Conservation (phyloP, 1,140 invertebrate species). For the Drosophila obscura region DNA sequence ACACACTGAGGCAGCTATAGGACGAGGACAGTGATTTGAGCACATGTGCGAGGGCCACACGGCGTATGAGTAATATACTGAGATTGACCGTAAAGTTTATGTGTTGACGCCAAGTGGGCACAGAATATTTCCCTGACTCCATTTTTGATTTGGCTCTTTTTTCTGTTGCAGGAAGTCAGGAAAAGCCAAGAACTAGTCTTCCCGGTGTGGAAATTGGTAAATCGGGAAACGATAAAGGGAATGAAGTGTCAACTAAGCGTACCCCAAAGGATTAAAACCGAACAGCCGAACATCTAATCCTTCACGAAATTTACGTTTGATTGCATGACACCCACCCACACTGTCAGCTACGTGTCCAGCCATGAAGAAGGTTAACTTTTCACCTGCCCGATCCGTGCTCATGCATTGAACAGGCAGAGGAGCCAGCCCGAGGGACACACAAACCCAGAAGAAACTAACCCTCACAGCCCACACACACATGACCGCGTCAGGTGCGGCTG, state of each 20-base stretch:
- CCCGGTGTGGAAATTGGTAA: conserved; percentile 30
- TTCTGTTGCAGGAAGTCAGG: not conserved
- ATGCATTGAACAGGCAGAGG: conserved; percentile 47
- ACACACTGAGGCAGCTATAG: conserved; percentile 4
- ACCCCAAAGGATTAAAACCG: no score
- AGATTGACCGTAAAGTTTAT: conserved; percentile 39
- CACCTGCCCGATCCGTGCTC: conserved; percentile 29
- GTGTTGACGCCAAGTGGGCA: not conserved
- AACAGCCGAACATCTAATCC: conserved; percentile 17
- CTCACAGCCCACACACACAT: no score
- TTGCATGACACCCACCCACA: conserved; percentile 3
- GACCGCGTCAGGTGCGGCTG: conserved; percentile 60
- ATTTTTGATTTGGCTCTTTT: conserved; percentile 21
- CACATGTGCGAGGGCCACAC: conserved; percentile 16
- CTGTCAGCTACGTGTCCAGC: conserved; percentile 1
- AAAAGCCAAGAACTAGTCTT: conserved; percentile 5
- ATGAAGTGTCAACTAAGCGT: conserved; percentile 18
- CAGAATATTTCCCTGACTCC: conserved; percentile 20
- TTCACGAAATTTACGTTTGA: conserved; percentile 39
- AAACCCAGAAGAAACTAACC: not conserved
- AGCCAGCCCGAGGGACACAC: conserved; percentile 4
- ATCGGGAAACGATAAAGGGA: conserved; percentile 1
- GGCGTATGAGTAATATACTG: conserved; percentile 68
- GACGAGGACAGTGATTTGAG: conserved; percentile 41
- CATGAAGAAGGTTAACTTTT: conserved; percentile 24